These are phyloP conservation scores for Sceloporus undulatus DNA, from an alignment of 2,113 vertebrate species.

Conservation along the genomic window DNA sequence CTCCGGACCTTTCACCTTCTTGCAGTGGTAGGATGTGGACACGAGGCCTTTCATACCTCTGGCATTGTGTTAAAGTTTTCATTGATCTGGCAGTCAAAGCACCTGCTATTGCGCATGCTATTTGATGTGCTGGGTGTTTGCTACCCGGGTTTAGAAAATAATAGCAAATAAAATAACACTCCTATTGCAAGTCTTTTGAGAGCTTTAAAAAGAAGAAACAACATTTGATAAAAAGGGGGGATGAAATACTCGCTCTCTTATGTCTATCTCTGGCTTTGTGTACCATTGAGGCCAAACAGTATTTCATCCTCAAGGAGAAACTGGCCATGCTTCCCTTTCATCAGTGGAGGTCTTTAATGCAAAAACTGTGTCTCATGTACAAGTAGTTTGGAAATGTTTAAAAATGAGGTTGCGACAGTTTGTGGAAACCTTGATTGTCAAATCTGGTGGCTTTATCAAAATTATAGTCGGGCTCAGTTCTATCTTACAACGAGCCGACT, in stretches of 20 bases:
- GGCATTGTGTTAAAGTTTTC: background rate
- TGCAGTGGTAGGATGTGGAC: background rate
- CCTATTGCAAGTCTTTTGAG: conserved; percentile 13
- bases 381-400: no score
- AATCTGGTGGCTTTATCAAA: background rate
- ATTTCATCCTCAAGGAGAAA: conserved; percentile 18
- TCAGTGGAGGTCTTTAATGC: background rate
- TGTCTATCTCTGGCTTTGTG: conserved; percentile 6
- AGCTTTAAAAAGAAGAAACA: conserved; percentile 8
- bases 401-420: no score
- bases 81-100: conserved; percentile 40
- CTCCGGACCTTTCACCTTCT: conserved; percentile 52
- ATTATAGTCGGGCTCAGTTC: background rate
- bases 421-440: background rate
- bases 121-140: conserved; percentile 48
- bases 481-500: no score
- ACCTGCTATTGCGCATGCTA: conserved; percentile 5
- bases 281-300: background rate
- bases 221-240: background rate
- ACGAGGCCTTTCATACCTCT: conserved; percentile 30
- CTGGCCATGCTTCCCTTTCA: background rate
- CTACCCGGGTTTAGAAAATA: conserved; percentile 35
- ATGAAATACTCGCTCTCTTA: background rate
- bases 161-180: background rate
- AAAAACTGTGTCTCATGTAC: background rate